phyloP scores from a whole-genome alignment of 2,113 vertebrate genomes.

The Brienomyrus brachyistius region DNA sequence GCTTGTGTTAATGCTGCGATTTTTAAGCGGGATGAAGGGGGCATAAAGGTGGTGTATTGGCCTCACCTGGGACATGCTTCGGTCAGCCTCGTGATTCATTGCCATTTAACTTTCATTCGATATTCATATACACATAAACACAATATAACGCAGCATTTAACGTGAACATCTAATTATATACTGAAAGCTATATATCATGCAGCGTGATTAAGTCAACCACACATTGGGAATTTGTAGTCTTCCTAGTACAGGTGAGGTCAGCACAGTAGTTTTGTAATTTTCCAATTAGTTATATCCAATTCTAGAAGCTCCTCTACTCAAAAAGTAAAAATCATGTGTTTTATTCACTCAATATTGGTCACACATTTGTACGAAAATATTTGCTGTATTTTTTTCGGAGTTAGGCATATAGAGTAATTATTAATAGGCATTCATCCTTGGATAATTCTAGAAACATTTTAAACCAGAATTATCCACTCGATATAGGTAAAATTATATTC shows the following conservation, averaged over 20 bases:
- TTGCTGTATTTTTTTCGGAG: not conserved
- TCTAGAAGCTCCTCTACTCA: not conserved
- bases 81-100: not conserved
- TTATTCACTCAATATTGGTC: not conserved
- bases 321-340: not conserved
- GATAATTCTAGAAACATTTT: not conserved
- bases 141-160: not conserved
- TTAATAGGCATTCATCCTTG: not conserved
- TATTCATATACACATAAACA: not conserved
- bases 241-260: not conserved
- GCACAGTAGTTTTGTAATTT: not conserved
- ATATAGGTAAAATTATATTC: not conserved
- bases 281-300: not conserved
- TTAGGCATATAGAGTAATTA: not conserved
- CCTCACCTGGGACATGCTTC: not conserved
- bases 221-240: not conserved
- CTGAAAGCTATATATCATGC: not conserved
- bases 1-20: conserved; percentile 44
- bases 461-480: not conserved
- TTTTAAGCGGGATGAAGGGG: conserved; percentile 1
- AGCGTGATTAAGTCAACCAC: not conserved
- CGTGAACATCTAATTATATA: not conserved
- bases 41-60: not conserved
- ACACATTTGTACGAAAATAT: not conserved
- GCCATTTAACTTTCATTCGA: not conserved